These are phyloP conservation scores for Myzus persicae DNA, from an alignment of 1,140 invertebrate genomes.

Conservation along the genomic window DNA sequence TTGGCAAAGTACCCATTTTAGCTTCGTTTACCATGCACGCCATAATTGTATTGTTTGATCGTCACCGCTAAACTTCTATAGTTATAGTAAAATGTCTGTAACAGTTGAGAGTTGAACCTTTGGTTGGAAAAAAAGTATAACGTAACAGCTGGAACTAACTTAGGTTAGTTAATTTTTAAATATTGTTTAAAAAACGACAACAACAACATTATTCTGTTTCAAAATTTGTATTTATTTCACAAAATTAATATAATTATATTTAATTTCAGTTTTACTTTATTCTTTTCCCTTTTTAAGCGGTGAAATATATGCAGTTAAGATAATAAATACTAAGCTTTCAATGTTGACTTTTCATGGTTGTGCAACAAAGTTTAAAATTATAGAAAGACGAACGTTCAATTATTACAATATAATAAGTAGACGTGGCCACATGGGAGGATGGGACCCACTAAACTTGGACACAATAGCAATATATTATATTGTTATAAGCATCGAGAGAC, in stretches of 20 bases:
- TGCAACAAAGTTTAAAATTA: neutral
- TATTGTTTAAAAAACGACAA: neutral
- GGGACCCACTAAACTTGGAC: neutral
- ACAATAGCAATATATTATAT: neutral
- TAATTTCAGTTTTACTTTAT: neutral
- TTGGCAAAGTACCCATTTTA: constrained; percentile 15
- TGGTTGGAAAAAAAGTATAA: neutral
- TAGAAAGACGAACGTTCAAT: neutral
- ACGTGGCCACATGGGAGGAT: neutral
- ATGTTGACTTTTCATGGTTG: neutral
- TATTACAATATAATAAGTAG: neutral
- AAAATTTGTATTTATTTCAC: neutral
- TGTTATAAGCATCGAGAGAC: neutral
- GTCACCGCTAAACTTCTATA: neutral
- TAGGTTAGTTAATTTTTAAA: neutral
- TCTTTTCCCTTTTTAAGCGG: neutral
- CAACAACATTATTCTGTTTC: neutral
- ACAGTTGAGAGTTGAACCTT: neutral
- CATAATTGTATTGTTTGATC: constrained; percentile 12
- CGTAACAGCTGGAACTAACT: constrained; percentile 1
- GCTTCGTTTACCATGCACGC: neutral
- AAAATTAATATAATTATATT: neutral
- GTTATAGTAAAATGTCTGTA: neutral
- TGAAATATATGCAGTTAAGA: neutral
- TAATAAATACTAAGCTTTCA: neutral